Evolutionary conservation across 2,797 vertebrate species (phyloP).

Genomic region (Mus minutoides): DNA sequence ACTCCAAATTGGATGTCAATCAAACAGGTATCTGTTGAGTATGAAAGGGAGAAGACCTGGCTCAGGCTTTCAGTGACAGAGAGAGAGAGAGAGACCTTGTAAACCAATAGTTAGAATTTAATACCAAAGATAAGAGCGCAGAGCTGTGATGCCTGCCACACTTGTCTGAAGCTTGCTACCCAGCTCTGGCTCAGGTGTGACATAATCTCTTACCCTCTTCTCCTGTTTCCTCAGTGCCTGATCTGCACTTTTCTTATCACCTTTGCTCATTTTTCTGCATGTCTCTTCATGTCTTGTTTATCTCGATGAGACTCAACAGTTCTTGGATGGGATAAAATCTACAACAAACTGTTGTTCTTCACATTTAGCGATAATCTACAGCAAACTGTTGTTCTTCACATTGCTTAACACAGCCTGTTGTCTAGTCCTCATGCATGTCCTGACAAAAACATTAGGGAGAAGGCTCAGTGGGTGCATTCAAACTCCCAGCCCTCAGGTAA

Average conservation of each 20-base stretch:
- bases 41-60: not conserved
- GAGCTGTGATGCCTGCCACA: constrained; percentile 2
- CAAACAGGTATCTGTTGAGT: not conserved
- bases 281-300: constrained; percentile 62
- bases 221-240: constrained; percentile 56
- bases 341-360: not conserved
- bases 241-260: constrained; percentile 49
- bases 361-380: too few relatives aligned
- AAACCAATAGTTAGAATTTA: constrained; percentile 59
- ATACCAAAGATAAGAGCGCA: constrained; percentile 62
- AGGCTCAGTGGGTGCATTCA: not conserved
- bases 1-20: not conserved
- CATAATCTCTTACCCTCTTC: constrained; percentile 28
- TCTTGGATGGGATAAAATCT: constrained; percentile 26
- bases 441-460: constrained; percentile 32
- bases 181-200: not conserved
- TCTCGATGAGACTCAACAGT: constrained; percentile 27
- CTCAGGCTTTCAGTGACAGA: constrained; percentile 29
- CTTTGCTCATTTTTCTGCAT: constrained; percentile 45
- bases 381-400: not conserved
- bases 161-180: not conserved
- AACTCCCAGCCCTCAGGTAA: not conserved
- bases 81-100: not conserved
- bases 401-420: not conserved
- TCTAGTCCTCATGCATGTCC: not conserved